Percentiles rank a stretch among this genome's conserved stretches.
phyloP scores from a whole-genome alignment of 1,140 invertebrate genomes.

The Chrysoperla carnea region DNA sequence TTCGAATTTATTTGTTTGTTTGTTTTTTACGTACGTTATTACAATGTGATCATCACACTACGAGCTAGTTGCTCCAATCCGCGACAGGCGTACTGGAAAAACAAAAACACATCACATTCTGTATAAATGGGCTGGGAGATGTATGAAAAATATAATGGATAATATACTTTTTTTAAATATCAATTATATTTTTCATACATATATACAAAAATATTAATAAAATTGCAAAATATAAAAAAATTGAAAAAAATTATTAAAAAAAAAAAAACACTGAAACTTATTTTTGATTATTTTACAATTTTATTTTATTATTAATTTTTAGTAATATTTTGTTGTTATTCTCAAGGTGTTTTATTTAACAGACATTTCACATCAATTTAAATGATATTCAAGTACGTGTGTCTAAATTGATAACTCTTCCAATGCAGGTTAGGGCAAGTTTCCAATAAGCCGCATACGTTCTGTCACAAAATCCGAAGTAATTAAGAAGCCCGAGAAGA shows the following conservation, averaged over 20 bases:
- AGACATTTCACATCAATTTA: no score
- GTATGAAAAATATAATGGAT: neutral
- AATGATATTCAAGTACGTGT: no score
- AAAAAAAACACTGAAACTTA: neutral
- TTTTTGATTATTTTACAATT: no score
- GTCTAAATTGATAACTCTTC: no score
- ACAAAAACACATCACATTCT: constrained; percentile 12
- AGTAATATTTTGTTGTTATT: no score
- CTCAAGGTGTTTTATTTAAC: no score
- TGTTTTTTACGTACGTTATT: constrained; percentile 15
- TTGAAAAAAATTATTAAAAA: neutral
- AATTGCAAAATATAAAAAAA: neutral
- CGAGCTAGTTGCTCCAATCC: constrained; percentile 23
- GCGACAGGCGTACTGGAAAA: constrained; percentile 25
- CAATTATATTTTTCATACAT: neutral
- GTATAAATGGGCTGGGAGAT: neutral
- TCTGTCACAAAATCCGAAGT: no score
- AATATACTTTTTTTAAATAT: neutral
- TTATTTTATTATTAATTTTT: no score
- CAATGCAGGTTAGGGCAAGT: no score
- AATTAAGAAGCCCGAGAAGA: no score
- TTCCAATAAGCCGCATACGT: no score
- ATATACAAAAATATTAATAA: neutral
- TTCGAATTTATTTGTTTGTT: no score
- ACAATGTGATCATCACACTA: constrained; percentile 15